Evolutionary conservation across 1,140 invertebrate genomes (phyloP), one percentile per base, ranked within the genome.

Genomic region (Eupristina koningsbergeri): DNA sequence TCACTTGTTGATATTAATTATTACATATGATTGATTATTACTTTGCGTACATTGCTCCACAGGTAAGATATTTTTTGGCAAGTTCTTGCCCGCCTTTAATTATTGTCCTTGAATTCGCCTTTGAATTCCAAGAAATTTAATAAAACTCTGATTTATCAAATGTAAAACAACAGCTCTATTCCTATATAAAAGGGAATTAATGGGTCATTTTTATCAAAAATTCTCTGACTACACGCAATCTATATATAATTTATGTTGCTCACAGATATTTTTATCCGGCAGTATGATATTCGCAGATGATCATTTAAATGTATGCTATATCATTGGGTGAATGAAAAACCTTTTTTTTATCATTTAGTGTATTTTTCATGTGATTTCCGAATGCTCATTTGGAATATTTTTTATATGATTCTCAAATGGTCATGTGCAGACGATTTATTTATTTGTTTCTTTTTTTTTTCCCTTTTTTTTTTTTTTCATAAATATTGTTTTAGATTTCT

Each of bases 191-290:
- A 26, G 9, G 0, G 22, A 22, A 58, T 58, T 3, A 58, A 58
- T 26, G 6, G 53, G 22, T 58, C 22, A 26, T 58, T 58, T 58
- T 58, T 58, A 58, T 58, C 53, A 58, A 26, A 58, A 58, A 58
- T 58, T 58, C 50, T 53, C 19, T 58, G 64, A 36, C 64, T 67
- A 19, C 7, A 67, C 5, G 3, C 15, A 67, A 67, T 67, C 64
- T 67, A 67, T 67, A 67, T 67, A 67, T 67, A 67, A 67, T 67
- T 67, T 67, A 67, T 67, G 64, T 22, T 67, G 64, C 64, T 67
- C 64, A 67, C 34, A 67, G 64, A 67, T 67, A 67, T 67, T 67
- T 67, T 67, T 67, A 67, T 19, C 31, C 17, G 31, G 34, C 64
- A 7, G 2, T 36, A 67, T 67, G 64, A 67, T 22, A 36, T 67